Evolutionary conservation across 2,888 invertebrate species (phyloP), one percentile per base, ranked within the genome.

Genomic region (Spialia ferax): DNA sequence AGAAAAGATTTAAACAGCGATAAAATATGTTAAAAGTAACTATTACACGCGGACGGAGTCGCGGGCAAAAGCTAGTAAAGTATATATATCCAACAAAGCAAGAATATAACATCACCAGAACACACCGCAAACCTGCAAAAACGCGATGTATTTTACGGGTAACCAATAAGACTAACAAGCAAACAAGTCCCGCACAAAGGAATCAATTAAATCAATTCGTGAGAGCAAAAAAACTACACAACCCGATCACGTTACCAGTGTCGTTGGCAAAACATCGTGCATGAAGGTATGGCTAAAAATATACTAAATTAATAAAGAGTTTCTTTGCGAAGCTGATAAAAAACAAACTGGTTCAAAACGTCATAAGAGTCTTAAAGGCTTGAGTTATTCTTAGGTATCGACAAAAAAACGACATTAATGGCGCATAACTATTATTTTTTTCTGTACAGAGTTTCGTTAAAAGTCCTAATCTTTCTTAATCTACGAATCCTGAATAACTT

Each of bases 291-390:
- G 80, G 79, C 80, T 86, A 81, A 86, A 86, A 87, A 87, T 88
- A 87, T 89, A 89, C 89, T 88, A 86, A 89, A 91, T 91, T 91
- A 90, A 92, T 89, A 90, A 89, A 81, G 79, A 77, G 73, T 74
- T 71, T 70, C 81, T 84, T 86, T 88, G 85, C 85, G 85, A 75
- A 71, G 76, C 64, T 42, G 54, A 26, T 55, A 68, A 59, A 69
- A 72, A 71, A 59, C 10, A 45, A 18, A 75, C 74, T 84, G 83
- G 82, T 77, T 62, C 60, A 69, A 69, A 71, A 73, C 63, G 70
- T 60, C 65, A 56, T 18, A 45, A 20, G 18, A 18, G 18, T 20
- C 45, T 45, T 45, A 20, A 45, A 45, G 7, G 45, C 3, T 45
- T 8, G 10, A n/a, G n/a, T n/a, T n/a, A n/a, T n/a, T n/a, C n/a